Percentiles rank a stretch among this genome's conserved stretches.
Conservation (phyloP, 2,888 invertebrate species). For the Phorcus lineatus region DNA sequence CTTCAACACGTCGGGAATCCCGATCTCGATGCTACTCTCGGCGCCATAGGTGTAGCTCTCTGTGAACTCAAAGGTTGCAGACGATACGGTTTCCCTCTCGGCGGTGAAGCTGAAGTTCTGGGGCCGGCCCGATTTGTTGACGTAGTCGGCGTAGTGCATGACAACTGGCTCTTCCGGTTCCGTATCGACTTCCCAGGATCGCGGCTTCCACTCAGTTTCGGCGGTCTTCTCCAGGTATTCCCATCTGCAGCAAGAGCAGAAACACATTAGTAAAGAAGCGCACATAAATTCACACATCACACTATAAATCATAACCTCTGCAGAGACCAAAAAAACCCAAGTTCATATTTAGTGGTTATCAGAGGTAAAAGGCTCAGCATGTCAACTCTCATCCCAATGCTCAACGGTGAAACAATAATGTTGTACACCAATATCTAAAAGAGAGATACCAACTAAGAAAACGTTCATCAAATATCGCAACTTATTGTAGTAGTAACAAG, state of each 20-base stretch:
- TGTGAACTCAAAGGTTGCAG: conserved; percentile 6
- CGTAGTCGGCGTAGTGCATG: conserved; percentile 9
- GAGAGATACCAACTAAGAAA: too few relatives aligned
- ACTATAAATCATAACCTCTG: too few relatives aligned
- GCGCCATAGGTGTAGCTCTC: conserved; percentile 1
- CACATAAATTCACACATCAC: too few relatives aligned
- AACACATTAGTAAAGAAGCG: background rate
- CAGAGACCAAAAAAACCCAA: too few relatives aligned
- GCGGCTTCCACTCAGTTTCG: background rate
- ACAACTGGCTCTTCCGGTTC: conserved; percentile 1
- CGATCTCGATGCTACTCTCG: background rate
- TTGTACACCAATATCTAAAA: too few relatives aligned
- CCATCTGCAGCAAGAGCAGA: background rate
- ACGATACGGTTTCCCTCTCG: conserved; percentile 5
- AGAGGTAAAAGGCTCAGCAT: too few relatives aligned
- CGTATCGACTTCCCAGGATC: background rate
- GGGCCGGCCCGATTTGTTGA: background rate
- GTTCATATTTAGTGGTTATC: too few relatives aligned
- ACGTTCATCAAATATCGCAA: too few relatives aligned
- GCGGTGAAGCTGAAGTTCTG: conserved; percentile 14
- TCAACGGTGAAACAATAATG: too few relatives aligned
- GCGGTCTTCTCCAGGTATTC: conserved; percentile 5
- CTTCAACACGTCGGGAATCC: background rate
- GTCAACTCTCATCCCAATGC: too few relatives aligned
- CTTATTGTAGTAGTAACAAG: too few relatives aligned